A percentile compares a stretch with the other conserved stretches of the same genome.
phyloP scores from a whole-genome alignment of 2,113 vertebrate genomes.

The Aphelocoma coerulescens region DNA sequence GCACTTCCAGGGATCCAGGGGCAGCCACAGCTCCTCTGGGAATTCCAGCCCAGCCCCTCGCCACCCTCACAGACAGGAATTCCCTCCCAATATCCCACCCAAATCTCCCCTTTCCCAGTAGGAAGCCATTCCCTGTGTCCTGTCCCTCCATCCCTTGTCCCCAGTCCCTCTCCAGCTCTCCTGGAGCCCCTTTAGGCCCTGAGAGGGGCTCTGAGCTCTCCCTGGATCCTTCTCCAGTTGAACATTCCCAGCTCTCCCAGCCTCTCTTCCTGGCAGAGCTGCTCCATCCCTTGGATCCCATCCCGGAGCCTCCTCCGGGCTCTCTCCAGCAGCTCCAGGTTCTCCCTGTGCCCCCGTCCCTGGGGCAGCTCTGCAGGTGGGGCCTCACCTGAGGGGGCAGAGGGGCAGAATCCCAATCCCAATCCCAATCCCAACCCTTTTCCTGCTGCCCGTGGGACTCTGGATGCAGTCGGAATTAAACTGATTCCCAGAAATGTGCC shows the following conservation, averaged over 20 bases:
- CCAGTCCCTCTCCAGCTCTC: not conserved
- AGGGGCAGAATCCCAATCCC: too few relatives aligned
- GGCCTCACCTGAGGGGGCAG: not conserved
- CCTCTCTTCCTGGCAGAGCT: not conserved
- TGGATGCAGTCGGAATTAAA: not conserved
- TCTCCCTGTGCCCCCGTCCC: too few relatives aligned
- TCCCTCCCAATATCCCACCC: not conserved
- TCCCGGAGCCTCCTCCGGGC: not conserved
- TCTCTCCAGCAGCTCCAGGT: not conserved
- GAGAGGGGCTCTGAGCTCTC: not conserved
- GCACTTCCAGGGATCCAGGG: not conserved
- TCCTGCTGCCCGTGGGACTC: not conserved
- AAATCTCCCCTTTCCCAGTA: too few relatives aligned
- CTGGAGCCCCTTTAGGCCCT: not conserved
- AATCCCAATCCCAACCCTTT: too few relatives aligned
- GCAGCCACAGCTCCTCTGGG: not conserved
- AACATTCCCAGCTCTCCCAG: not conserved
- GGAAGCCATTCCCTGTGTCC: not conserved
- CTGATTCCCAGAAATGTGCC: rapidly evolving
- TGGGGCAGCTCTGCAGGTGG: not conserved
- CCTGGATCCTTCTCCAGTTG: not conserved
- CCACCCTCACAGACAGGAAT: not conserved
- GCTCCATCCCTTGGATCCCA: not conserved
- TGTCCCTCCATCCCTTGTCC: not conserved
- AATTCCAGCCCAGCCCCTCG: not conserved